Conservation (phyloP, 2,888 invertebrate species). For the Apamea epomidion region DNA sequence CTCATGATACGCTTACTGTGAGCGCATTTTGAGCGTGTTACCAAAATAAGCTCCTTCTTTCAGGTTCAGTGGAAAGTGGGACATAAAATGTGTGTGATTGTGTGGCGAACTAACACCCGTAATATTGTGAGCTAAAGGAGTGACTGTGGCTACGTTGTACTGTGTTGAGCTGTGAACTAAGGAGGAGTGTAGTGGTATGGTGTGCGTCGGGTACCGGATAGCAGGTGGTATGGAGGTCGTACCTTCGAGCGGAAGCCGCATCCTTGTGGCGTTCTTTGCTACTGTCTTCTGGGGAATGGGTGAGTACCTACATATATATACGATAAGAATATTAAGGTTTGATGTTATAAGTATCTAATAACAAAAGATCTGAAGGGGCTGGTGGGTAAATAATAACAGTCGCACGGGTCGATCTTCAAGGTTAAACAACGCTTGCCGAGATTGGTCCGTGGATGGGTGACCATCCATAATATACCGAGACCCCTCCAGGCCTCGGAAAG, state of each 20-base stretch:
- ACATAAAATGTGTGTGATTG: conserved; percentile 79
- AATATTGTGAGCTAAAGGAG: conserved; percentile 61
- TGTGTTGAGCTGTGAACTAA: conserved; percentile 58
- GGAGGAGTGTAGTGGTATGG: conserved; percentile 54
- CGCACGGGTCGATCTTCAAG: too few relatives aligned
- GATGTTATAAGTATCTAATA: neutral
- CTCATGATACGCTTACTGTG: conserved; percentile 42
- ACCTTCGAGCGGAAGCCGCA: conserved; percentile 83
- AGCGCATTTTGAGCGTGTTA: conserved; percentile 46
- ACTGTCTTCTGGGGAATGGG: conserved; percentile 88
- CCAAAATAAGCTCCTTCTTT: conserved; percentile 65
- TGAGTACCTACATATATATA: conserved; percentile 72
- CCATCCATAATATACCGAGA: too few relatives aligned
- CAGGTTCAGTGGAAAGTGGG: conserved; percentile 73
- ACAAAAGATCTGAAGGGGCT: neutral
- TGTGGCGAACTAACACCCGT: conserved; percentile 78
- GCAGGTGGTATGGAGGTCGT: conserved; percentile 84
- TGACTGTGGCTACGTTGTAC: conserved; percentile 58
- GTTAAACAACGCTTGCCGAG: too few relatives aligned
- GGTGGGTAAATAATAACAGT: too few relatives aligned
- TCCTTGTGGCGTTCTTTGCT: conserved; percentile 87
- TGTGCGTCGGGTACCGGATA: conserved; percentile 73
- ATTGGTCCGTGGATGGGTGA: too few relatives aligned
- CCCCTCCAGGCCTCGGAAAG: too few relatives aligned
- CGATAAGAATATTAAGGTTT: neutral